Evolutionary conservation across 2,113 vertebrate genomes (phyloP).

Genomic region (Dasyurus viverrinus): DNA sequence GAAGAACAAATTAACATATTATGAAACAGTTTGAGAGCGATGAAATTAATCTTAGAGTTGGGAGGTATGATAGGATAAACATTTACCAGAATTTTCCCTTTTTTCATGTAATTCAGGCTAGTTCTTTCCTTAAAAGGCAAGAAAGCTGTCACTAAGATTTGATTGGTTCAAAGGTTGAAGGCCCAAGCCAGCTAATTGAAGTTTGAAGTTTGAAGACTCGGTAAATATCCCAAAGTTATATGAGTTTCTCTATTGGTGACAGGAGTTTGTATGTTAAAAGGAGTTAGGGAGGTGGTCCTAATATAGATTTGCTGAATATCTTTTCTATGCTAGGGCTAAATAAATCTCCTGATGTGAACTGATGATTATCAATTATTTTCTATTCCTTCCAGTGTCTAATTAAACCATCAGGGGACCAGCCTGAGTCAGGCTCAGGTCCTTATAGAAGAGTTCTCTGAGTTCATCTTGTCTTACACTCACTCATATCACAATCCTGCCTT

Average conservation of each 20-base stretch:
- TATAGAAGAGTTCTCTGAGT: not conserved
- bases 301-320: not conserved
- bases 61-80: no score
- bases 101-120: no score
- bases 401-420: not conserved
- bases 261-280: not conserved
- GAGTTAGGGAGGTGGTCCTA: not conserved
- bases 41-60: not conserved
- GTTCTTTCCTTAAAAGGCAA: no score
- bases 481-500: not conserved
- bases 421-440: not conserved
- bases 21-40: not conserved
- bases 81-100: no score
- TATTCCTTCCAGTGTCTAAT: not conserved
- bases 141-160: not conserved
- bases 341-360: not conserved
- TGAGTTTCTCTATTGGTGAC: not conserved
- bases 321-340: not conserved
- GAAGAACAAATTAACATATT: not conserved
- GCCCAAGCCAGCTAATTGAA: not conserved
- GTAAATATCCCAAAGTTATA: not conserved
- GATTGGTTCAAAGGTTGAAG: not conserved
- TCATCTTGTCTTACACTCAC: not conserved
- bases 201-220: no score
- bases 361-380: not conserved